Evolutionary conservation across 2,797 vertebrate species (phyloP).

Genomic region (Knipowitschia caucasica): DNA sequence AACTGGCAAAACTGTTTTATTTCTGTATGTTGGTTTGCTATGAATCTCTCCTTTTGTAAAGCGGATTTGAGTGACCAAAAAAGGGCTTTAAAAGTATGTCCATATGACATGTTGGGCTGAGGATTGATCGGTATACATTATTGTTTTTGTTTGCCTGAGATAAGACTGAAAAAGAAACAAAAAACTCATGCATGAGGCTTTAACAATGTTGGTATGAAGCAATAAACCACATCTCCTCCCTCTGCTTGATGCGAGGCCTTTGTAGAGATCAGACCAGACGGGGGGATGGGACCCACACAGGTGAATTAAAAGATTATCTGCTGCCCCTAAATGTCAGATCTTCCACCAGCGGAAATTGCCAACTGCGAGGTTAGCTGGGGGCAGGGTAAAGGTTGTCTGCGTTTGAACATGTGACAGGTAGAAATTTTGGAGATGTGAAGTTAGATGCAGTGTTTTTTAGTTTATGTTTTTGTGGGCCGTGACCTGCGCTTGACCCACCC

Average conservation of each 20-base stretch:
- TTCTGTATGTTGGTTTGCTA: too few relatives aligned
- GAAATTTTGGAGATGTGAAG: constrained; percentile 23
- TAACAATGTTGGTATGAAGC: neutral
- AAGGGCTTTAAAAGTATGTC: too few relatives aligned
- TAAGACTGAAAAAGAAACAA: too few relatives aligned
- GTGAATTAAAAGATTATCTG: constrained; percentile 51
- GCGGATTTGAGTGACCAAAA: too few relatives aligned
- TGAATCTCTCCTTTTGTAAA: too few relatives aligned
- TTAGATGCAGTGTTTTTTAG: neutral
- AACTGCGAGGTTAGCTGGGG: constrained; percentile 25
- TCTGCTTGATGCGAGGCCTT: constrained; percentile 6
- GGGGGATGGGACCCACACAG: constrained; percentile 21
- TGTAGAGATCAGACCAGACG: constrained; percentile 12
- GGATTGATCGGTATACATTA: too few relatives aligned
- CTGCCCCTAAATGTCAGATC: constrained; percentile 27
- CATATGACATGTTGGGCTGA: too few relatives aligned
- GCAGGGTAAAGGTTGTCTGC: constrained; percentile 20
- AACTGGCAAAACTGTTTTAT: too few relatives aligned
- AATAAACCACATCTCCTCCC: neutral
- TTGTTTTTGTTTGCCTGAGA: too few relatives aligned
- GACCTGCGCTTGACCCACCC: constrained; percentile 22
- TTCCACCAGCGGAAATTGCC: constrained; percentile 33
- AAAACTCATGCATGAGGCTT: neutral
- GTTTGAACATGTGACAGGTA: constrained; percentile 11
- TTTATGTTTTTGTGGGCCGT: constrained; percentile 4